Evolutionary conservation across 2,888 invertebrate genomes (phyloP).

Genomic region (Lacanobia oleracea): DNA sequence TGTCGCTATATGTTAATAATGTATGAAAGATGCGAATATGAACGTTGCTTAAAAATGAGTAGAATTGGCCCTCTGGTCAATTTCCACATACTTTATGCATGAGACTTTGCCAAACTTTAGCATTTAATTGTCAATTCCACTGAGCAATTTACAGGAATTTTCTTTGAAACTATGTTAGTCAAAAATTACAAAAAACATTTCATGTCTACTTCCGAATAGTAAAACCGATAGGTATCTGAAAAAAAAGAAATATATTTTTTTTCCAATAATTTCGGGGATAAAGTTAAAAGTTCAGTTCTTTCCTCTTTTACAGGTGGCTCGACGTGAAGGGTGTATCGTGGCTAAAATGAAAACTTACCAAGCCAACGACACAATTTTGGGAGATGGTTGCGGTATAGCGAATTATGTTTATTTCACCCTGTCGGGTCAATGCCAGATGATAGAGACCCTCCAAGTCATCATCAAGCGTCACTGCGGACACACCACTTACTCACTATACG

Average conservation of each 20-base stretch:
- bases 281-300: background rate
- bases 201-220: too few species aligned
- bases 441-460: conserved; percentile 89
- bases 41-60: too few species aligned
- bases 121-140: too few species aligned
- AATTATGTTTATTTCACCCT: conserved; percentile 90
- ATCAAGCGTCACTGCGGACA: conserved; percentile 74
- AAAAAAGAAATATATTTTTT: too few species aligned
- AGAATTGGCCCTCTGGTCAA: background rate
- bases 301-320: conserved; percentile 81
- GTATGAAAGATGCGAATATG: too few species aligned
- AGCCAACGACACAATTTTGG: conserved; percentile 89
- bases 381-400: conserved; percentile 86
- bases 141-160: too few species aligned
- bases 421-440: conserved; percentile 91
- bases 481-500: conserved; percentile 84
- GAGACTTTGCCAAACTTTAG: background rate
- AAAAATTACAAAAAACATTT: background rate
- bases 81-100: background rate
- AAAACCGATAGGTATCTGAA: background rate
- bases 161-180: background rate
- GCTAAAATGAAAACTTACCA: conserved; percentile 91
- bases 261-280: background rate
- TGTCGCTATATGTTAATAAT: too few species aligned
- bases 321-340: conserved; percentile 92